Conservation (phyloP, 2,113 vertebrate genomes). For the Raja brachyura region DNA sequence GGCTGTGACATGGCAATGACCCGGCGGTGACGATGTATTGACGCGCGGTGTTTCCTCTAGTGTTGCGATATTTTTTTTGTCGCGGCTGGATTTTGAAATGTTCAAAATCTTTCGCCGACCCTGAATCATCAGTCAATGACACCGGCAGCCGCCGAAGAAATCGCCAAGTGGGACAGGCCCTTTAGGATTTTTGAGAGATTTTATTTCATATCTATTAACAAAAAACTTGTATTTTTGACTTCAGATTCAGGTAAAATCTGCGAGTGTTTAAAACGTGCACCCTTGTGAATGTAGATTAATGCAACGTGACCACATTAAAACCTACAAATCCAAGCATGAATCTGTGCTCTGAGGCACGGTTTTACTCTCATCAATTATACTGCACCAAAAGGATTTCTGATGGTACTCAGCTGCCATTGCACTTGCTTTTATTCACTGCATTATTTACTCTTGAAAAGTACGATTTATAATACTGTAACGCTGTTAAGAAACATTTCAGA, state of each 20-base stretch:
- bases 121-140: too few species aligned
- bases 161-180: too few species aligned
- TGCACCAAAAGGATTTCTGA: background rate
- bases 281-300: background rate
- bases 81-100: too few species aligned
- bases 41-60: too few species aligned
- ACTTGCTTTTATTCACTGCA: background rate
- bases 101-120: too few species aligned
- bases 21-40: too few species aligned
- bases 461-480: background rate
- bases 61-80: too few species aligned
- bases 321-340: background rate
- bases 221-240: background rate
- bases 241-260: background rate
- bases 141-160: too few species aligned
- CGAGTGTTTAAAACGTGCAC: background rate
- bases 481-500: background rate
- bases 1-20: too few species aligned
- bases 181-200: background rate
- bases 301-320: background rate
- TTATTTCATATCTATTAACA: background rate
- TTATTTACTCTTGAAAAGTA: background rate
- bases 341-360: background rate
- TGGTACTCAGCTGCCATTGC: background rate
- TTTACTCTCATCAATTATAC: background rate